Percentiles rank a stretch among this genome's conserved stretches.
Evolutionary conservation across 2,797 vertebrate genomes (phyloP).

Genomic region (Scolopax rusticola): DNA sequence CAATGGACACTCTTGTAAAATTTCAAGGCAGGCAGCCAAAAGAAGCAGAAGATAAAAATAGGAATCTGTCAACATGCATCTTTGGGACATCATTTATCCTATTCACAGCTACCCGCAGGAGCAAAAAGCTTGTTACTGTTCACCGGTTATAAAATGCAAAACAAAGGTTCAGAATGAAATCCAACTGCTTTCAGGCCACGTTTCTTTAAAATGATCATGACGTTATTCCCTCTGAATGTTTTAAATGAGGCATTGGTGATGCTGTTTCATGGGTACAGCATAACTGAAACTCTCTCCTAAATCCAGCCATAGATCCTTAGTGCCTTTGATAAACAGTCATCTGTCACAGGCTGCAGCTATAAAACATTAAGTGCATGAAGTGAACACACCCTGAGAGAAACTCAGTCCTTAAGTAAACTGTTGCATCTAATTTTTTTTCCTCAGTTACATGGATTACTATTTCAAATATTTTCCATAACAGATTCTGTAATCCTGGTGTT

Average conservation of each 20-base stretch:
- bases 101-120: background rate
- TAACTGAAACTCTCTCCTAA: background rate
- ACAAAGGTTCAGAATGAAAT: background rate
- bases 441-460: background rate
- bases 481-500: background rate
- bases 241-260: background rate
- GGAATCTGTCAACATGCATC: background rate
- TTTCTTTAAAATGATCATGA: background rate
- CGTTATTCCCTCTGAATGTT: background rate
- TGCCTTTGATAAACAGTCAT: background rate
- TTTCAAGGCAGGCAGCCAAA: background rate
- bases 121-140: background rate
- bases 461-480: background rate
- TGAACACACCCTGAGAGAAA: background rate
- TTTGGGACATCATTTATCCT: background rate
- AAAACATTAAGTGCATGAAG: background rate
- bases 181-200: background rate
- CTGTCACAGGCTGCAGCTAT: background rate
- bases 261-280: background rate
- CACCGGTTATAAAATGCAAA: background rate
- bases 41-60: background rate
- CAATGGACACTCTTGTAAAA: background rate
- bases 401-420: background rate
- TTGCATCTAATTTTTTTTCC: background rate
- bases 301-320: background rate